A percentile compares a stretch with the other conserved stretches of the same genome.
Evolutionary conservation across 2,888 invertebrate species (phyloP).

Genomic region (Ryuthela nishihirai): DNA sequence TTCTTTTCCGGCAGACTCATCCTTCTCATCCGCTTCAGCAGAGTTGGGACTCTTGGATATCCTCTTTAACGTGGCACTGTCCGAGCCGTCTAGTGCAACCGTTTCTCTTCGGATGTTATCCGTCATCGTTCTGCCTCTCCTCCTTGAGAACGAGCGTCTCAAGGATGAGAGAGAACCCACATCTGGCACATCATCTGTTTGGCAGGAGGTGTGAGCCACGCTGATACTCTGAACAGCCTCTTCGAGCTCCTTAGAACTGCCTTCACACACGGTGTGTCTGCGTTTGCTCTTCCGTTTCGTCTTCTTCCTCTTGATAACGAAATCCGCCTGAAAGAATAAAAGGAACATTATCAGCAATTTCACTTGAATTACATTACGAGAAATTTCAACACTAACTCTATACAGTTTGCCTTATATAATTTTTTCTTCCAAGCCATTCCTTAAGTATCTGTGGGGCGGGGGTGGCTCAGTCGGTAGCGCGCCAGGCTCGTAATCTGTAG

Average conservation of each 20-base stretch:
- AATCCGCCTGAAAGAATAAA: conserved; percentile 33
- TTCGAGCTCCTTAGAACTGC: conserved; percentile 47
- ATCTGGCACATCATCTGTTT: conserved; percentile 30
- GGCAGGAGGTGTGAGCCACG: conserved; percentile 34
- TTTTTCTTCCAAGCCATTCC: no score
- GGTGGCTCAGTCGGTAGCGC: no score
- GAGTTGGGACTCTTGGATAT: conserved; percentile 6
- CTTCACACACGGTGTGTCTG: conserved; percentile 83
- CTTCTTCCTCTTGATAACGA: conserved; percentile 38
- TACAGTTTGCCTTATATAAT: no score
- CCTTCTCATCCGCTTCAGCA: conserved; percentile 24
- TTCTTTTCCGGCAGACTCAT: conserved; percentile 20
- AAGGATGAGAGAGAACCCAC: background rate
- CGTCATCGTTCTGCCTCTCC: conserved; percentile 10
- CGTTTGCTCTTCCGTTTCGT: conserved; percentile 42
- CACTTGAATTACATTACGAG: no score
- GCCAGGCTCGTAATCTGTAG: no score
- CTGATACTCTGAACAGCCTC: conserved; percentile 25
- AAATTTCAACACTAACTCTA: no score
- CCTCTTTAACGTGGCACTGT: conserved; percentile 6
- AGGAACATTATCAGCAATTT: no score
- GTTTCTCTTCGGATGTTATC: conserved; percentile 8
- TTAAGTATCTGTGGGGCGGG: no score
- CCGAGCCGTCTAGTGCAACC: conserved; percentile 6
- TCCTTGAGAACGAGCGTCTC: conserved; percentile 6